Evolutionary conservation across 2,113 vertebrate genomes (phyloP), one percentile per base, ranked within the genome.

Genomic region (Propithecus coquereli): DNA sequence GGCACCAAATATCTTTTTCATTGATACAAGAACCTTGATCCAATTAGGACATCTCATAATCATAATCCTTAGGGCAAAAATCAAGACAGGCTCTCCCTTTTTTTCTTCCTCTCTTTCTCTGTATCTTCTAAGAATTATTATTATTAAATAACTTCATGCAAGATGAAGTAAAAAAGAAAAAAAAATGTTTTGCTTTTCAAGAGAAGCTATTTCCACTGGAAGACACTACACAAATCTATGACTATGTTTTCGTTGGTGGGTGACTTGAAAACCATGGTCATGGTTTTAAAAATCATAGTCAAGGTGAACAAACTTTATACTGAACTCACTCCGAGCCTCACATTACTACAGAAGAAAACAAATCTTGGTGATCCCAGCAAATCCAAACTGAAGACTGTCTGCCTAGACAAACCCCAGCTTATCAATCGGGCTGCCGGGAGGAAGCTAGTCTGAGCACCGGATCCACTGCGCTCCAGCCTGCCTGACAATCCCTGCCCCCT

Each of bases 321-420:
- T 37, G 92, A 65, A 65, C 61, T 88, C 47, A 73, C 50, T 10
- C 45, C 0, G 22, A 87, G 32, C 63, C 66, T 94, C 79, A 76
- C 6, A 45, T 61, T 52, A 57, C 77, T 37, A 61, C 88, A 77
- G n/a, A 88, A 91, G 54, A 77, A 94, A 96, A 76, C 77, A 97
- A 96, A 94, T 90, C 83, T 84, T 77, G 40, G 82, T 90, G 79
- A 93, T 91, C 87, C 83, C 65, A 54, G 87, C 74, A 97, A 96
- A 96, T 95, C 87, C 84, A 81, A 96, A 70, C 45, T 45, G 91
- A 95, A 89, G 83, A 87, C 80, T 81, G 79, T 40, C 94, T 89
- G 70, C 68, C 25, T n/a, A 25, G 91, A 83, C 70, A 94, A 95
- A 87, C 81, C 74, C 79, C 18, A 4, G 77, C 0, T 94, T 90